These are phyloP conservation scores for Tor tambroides DNA, from an alignment of 2,113 vertebrate genomes.

Conservation along the genomic window DNA sequence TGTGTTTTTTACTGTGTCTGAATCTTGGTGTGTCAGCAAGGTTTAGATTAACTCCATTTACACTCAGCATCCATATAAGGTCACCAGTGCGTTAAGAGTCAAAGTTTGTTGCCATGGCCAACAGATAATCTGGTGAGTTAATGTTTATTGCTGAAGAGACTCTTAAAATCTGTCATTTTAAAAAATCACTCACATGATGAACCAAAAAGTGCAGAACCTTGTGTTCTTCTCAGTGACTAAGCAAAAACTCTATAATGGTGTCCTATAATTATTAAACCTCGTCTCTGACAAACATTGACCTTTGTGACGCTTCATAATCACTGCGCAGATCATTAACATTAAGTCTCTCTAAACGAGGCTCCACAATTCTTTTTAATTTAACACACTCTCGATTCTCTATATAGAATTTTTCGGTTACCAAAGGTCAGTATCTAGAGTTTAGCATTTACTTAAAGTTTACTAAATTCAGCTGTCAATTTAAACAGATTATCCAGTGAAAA, in stretches of 20 bases:
- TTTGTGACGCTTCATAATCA: conserved; percentile 24
- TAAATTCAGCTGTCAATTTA: background rate
- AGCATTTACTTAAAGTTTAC: background rate
- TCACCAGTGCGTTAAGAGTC: conserved; percentile 15
- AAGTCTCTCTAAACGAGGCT: background rate
- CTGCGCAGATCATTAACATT: conserved; percentile 28
- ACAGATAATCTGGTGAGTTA: conserved; percentile 5
- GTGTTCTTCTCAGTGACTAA: conserved; percentile 18
- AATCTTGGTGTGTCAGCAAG: background rate
- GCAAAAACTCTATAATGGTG: conserved; percentile 15
- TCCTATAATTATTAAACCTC: conserved; percentile 47
- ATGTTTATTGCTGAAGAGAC: conserved; percentile 10
- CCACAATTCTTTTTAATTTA: background rate
- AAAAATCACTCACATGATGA: conserved; percentile 10
- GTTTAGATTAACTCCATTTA: conserved; percentile 28
- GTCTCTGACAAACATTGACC: background rate
- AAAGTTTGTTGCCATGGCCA: background rate
- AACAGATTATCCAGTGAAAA: background rate
- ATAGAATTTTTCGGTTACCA: background rate
- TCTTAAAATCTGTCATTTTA: background rate
- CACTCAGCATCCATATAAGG: background rate
- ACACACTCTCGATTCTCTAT: background rate
- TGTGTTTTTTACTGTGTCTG: background rate
- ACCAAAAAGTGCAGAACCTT: conserved; percentile 16
- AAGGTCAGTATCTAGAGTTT: background rate